phyloP scores from a whole-genome alignment of 1,140 invertebrate species.

The Diachasmimorpha longicaudata region DNA sequence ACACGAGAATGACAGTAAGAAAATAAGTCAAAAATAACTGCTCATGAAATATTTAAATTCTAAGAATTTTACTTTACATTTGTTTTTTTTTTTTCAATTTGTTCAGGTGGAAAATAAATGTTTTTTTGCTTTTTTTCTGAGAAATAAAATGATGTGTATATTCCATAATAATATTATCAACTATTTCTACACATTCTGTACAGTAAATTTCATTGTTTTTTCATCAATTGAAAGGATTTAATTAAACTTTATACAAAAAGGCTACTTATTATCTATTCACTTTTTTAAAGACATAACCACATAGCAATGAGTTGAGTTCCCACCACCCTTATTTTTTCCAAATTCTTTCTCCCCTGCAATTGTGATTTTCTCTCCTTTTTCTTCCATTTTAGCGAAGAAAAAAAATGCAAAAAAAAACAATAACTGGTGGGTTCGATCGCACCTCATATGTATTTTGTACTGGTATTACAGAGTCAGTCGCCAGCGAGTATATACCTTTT shows the following conservation, averaged over 20 bases:
- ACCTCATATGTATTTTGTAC: constrained; percentile 59
- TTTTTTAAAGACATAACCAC: constrained; percentile 58
- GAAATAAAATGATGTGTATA: constrained; percentile 59
- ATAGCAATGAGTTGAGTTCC: constrained; percentile 59
- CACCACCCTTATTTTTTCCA: constrained; percentile 33
- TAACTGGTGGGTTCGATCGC: constrained; percentile 39
- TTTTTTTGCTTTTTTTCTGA: not conserved
- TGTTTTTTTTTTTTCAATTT: constrained; percentile 21
- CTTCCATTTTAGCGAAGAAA: not conserved
- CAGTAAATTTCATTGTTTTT: constrained; percentile 45
- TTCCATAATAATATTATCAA: constrained; percentile 65
- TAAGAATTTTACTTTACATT: not conserved
- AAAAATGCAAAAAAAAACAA: constrained; percentile 35
- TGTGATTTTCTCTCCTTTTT: no score
- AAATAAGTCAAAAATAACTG: not conserved
- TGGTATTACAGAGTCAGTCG: constrained; percentile 65
- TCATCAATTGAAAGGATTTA: constrained; percentile 61
- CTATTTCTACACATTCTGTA: constrained; percentile 66
- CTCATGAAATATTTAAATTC: not conserved
- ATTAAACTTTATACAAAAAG: constrained; percentile 66
- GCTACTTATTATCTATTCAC: constrained; percentile 64
- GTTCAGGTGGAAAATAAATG: constrained; percentile 19
- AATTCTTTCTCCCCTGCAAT: not conserved
- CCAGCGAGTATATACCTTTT: constrained; percentile 61
- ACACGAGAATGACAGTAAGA: not conserved